A percentile compares a stretch with the other conserved stretches of the same genome.
These are phyloP conservation scores for Azemiops feae DNA, from an alignment of 2,113 vertebrate species.

Conservation along the genomic window DNA sequence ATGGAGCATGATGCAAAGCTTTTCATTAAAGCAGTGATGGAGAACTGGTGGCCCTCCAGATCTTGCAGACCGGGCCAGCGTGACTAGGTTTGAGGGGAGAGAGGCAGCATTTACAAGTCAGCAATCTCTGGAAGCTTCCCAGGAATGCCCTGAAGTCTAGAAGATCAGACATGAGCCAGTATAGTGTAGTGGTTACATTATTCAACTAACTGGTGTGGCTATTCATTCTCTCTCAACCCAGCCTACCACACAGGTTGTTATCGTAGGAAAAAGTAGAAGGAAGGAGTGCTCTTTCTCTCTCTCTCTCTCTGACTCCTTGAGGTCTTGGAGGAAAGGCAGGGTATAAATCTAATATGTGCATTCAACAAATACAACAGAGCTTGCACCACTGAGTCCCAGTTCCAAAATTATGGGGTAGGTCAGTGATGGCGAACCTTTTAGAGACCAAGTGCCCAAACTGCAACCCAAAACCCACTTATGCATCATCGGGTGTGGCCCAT, in stretches of 20 bases:
- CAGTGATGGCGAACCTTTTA: too few species aligned
- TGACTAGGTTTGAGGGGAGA: background rate
- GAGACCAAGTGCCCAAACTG: too few species aligned
- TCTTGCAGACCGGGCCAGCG: background rate
- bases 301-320: background rate
- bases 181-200: background rate
- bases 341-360: background rate
- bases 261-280: background rate
- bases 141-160: background rate
- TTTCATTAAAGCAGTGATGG: background rate
- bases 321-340: background rate
- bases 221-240: background rate
- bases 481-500: too few species aligned
- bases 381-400: background rate
- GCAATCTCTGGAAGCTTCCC: background rate
- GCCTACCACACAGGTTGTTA: background rate
- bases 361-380: background rate
- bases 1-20: background rate
- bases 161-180: background rate
- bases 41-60: background rate
- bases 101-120: background rate
- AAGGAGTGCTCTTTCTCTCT: background rate
- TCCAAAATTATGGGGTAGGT: background rate
- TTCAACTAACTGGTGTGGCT: background rate
- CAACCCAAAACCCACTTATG: too few species aligned